phyloP scores from a whole-genome alignment of 2,888 invertebrate genomes.

The Loripinus fragilis region DNA sequence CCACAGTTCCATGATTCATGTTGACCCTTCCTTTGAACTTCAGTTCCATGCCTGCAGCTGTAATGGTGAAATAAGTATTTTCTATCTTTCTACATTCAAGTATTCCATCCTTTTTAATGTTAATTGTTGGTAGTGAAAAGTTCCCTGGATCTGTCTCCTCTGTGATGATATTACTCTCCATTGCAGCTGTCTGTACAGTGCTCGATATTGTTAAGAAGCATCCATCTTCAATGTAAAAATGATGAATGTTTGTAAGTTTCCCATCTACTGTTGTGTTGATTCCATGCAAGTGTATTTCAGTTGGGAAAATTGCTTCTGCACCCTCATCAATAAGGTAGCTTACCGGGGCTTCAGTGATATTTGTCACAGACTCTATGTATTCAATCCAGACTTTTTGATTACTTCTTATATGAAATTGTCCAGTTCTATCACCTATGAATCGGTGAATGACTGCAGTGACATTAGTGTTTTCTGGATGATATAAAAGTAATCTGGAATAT shows the following conservation, averaged over 20 bases:
- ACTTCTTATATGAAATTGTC: slow-evolving; percentile 67
- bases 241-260: slow-evolving; percentile 69
- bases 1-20: slow-evolving; percentile 73
- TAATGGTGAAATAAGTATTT: slow-evolving; percentile 60
- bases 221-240: slow-evolving; percentile 70
- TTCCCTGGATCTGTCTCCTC: slow-evolving; percentile 67
- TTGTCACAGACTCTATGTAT: slow-evolving; percentile 70
- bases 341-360: slow-evolving; percentile 74
- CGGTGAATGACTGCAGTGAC: slow-evolving; percentile 64
- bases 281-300: slow-evolving; percentile 74
- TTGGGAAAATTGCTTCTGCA: slow-evolving; percentile 71
- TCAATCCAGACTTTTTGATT: slow-evolving; percentile 68
- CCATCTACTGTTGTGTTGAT: slow-evolving; percentile 70
- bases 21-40: slow-evolving; percentile 65
- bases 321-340: slow-evolving; percentile 72
- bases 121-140: slow-evolving; percentile 70
- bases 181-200: slow-evolving; percentile 72
- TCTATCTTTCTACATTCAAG: slow-evolving; percentile 63
- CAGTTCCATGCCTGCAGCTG: slow-evolving; percentile 68
- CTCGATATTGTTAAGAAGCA: slow-evolving; percentile 60
- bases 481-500: slow-evolving; percentile 62
- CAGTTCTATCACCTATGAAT: slow-evolving; percentile 71
- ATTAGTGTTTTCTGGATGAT: slow-evolving; percentile 57
- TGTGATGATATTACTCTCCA: slow-evolving; percentile 59
- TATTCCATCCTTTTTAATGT: slow-evolving; percentile 61